Percentiles rank a stretch among this genome's conserved stretches.
Evolutionary conservation across 2,888 invertebrate genomes (phyloP).

Genomic region (Platycheirus rosarum): DNA sequence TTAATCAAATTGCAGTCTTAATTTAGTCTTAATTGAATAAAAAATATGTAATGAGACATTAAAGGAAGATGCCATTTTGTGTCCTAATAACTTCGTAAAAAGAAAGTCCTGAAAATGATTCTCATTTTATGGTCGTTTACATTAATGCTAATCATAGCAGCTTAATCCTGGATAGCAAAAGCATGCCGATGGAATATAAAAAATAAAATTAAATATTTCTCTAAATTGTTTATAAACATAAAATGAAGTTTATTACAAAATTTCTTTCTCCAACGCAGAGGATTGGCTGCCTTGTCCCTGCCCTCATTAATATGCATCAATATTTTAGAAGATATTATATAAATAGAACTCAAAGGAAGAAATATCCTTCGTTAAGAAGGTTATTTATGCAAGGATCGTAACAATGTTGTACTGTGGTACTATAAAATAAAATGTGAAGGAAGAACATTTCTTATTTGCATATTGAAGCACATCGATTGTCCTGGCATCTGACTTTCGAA

Average conservation of each 20-base stretch:
- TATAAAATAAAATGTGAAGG: not conserved
- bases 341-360: conserved; percentile 35
- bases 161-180: not conserved
- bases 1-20: conserved; percentile 6
- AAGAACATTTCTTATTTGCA: conserved; percentile 16
- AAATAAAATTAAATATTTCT: conserved; percentile 57
- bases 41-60: no score
- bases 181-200: conserved; percentile 28
- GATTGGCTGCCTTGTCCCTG: not conserved
- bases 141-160: conserved; percentile 1
- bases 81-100: no score
- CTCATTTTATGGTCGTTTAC: not conserved
- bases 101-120: not conserved
- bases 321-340: conserved; percentile 43
- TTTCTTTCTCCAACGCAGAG: conserved; percentile 8
- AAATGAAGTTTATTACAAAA: conserved; percentile 59
- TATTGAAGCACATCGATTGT: conserved; percentile 27
- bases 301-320: conserved; percentile 54
- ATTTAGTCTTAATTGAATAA: not conserved
- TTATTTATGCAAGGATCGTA: conserved; percentile 49
- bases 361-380: conserved; percentile 59
- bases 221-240: conserved; percentile 52
- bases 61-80: conserved; percentile 14
- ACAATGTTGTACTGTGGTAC: conserved; percentile 18
- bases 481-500: not conserved